A percentile compares a stretch with the other conserved stretches of the same genome.
These are phyloP conservation scores for Zaprionus lachaisei DNA, from an alignment of 1,140 invertebrate genomes.

Conservation along the genomic window DNA sequence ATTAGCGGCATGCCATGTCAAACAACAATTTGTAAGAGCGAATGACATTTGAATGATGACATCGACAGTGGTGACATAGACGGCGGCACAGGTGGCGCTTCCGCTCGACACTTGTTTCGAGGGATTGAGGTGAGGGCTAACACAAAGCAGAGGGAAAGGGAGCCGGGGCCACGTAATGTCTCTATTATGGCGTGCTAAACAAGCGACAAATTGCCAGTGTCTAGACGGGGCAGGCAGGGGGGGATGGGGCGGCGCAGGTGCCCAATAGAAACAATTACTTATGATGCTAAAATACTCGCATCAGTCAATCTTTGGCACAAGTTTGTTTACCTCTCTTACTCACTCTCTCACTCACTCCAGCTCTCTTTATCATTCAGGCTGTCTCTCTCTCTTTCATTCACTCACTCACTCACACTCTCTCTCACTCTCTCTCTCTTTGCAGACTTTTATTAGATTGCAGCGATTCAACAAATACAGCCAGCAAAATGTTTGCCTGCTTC, in stretches of 20 bases:
- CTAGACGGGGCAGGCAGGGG: constrained; percentile 12
- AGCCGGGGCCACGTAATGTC: constrained; percentile 41
- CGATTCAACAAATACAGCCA: neutral
- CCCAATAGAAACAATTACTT: constrained; percentile 21
- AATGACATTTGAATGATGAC: constrained; percentile 81
- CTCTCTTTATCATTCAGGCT: neutral
- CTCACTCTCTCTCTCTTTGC: constrained; percentile 5
- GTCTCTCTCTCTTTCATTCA: neutral
- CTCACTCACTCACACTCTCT: neutral
- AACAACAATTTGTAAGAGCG: constrained; percentile 74
- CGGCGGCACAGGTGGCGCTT: constrained; percentile 67
- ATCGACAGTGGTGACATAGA: constrained; percentile 39
- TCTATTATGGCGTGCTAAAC: constrained; percentile 77
- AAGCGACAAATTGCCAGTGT: constrained; percentile 70
- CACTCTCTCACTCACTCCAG: neutral
- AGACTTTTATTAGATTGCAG: constrained; percentile 4
- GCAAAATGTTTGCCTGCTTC: constrained; percentile 61
- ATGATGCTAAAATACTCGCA: constrained; percentile 11
- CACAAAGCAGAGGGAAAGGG: too few species aligned
- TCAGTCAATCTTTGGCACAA: neutral
- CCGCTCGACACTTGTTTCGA: constrained; percentile 59
- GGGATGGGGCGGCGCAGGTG: neutral
- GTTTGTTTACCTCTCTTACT: neutral
- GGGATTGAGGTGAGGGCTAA: neutral
- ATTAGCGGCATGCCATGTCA: constrained; percentile 81